Base-by-base conservation (phyloP, 2,797 vertebrate genomes). In the Aplochiton taeniatus region DNA sequence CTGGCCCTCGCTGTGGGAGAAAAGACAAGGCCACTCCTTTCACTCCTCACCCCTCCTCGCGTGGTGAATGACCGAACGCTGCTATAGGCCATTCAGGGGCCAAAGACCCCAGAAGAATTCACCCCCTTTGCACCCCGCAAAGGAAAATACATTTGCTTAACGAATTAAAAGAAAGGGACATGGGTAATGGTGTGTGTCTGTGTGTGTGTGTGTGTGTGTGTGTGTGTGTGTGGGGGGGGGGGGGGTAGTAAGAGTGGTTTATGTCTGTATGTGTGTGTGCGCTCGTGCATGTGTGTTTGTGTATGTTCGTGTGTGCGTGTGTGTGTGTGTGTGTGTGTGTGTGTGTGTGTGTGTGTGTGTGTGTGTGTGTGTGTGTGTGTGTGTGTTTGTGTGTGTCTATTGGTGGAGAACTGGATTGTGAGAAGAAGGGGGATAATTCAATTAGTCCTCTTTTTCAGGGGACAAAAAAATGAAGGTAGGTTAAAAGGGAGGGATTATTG, bases 111-210 rank as follows among this genome's bases (percentile, higher is more conserved):
- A 2, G 31, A 83, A 92, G 92, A 93, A 95, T 93, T 93, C 93
- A 89, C 90, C 91, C 90, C 91, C 89, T 31, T 31, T 31, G 94
- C 95, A 95, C 94, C 94, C 93, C 94, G 93, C 94, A 94, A 95
- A 90, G 89, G 93, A 93, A 96, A 96, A 96, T 97, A 95, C 95
- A 96, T 96, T 96, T 97, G 95, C 95, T 95, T 98, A 97, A 96
- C 95, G 97, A 97, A 97, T 96, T 96, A 94, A 96, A 96, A 95
- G 94, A 95, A 96, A 95, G 82, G 85, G 82, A 82, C 85, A 81
- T 74, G 79, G 86, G 79, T 85, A 87, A 82, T 85, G 72, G 82
- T 78, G 79, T 81, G 87, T 73, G 64, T 71, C 62, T 68, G 66
- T 80, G 78, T 65, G 49, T 61, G 69, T 75, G 72, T 75, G 69